These are phyloP conservation scores for Drosophila setifemur DNA, from an alignment of 1,140 invertebrate genomes.

Conservation along the genomic window DNA sequence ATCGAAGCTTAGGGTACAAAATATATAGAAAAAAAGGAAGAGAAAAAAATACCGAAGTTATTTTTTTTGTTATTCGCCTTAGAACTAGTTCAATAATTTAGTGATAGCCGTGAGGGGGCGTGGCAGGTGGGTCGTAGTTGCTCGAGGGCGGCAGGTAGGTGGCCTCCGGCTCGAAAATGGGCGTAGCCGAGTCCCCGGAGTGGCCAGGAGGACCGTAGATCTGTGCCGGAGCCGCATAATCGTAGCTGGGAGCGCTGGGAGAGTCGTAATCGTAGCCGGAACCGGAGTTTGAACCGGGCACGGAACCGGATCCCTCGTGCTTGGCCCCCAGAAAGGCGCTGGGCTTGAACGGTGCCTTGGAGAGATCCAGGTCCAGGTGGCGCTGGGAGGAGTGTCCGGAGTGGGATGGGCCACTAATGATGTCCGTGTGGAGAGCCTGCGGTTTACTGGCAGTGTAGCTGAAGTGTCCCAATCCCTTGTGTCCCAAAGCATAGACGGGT, in stretches of 20 bases:
- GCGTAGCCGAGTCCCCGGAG: conserved; percentile 65
- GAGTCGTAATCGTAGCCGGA: conserved; percentile 64
- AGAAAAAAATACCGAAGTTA: conserved; percentile 6
- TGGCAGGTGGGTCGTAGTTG: conserved; percentile 47
- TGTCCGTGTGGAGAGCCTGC: conserved; percentile 60
- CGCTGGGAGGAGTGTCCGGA: not conserved
- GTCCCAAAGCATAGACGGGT: conserved; percentile 64
- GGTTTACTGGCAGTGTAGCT: conserved; percentile 70
- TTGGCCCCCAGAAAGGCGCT: conserved; percentile 74
- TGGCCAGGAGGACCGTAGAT: conserved; percentile 62
- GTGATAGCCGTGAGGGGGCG: conserved; percentile 58
- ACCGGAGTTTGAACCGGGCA: conserved; percentile 1
- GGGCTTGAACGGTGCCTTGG: conserved; percentile 70
- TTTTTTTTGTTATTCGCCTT: not conserved
- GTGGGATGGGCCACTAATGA: not conserved
- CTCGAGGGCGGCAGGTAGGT: conserved; percentile 56
- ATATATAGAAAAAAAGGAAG: not conserved
- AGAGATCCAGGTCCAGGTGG: conserved; percentile 19
- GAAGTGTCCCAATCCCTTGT: conserved; percentile 77
- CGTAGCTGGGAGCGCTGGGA: conserved; percentile 55
- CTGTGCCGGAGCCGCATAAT: conserved; percentile 49
- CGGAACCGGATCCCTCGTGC: conserved; percentile 31
- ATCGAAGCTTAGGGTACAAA: conserved; percentile 10
- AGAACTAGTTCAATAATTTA: conserved; percentile 50
- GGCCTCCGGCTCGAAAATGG: conserved; percentile 67